These are phyloP conservation scores for Drosophila seclusa DNA, from an alignment of 2,888 invertebrate species.

Conservation along the genomic window DNA sequence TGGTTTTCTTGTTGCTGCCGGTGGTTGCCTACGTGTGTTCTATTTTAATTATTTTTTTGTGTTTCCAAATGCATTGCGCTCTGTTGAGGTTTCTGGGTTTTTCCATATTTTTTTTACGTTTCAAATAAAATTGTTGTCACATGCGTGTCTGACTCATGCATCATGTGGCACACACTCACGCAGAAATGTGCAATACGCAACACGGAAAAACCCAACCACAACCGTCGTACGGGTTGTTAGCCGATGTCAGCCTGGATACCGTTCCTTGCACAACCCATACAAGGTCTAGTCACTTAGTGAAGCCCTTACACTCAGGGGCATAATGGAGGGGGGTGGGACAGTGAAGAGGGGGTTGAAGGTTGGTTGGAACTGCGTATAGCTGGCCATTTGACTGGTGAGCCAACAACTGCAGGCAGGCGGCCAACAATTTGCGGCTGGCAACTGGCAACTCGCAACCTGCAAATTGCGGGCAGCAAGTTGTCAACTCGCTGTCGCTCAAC, in stretches of 20 bases:
- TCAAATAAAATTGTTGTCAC: slow-evolving; percentile 34
- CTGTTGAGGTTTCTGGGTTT: background rate
- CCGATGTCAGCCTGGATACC: slow-evolving; percentile 20
- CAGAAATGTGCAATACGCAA: slow-evolving; percentile 33
- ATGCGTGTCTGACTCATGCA: slow-evolving; percentile 50
- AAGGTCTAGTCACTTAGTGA: slow-evolving; percentile 42
- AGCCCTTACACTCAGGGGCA: slow-evolving; percentile 22
- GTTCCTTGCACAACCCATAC: slow-evolving; percentile 39
- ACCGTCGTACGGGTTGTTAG: slow-evolving; percentile 7
- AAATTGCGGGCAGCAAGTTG: slow-evolving; percentile 22
- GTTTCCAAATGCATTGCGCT: background rate
- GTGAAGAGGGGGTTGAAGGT: background rate
- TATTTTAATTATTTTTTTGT: background rate
- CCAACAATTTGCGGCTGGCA: no score
- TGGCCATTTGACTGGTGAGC: slow-evolving; percentile 45
- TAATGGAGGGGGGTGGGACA: background rate
- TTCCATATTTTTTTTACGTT: slow-evolving; percentile 8
- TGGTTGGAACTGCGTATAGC: slow-evolving; percentile 16
- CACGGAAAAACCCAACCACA: slow-evolving; percentile 4
- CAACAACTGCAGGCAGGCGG: slow-evolving; percentile 27
- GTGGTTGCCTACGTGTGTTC: slow-evolving; percentile 32
- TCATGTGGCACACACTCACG: slow-evolving; percentile 18
- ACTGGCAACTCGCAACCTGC: background rate
- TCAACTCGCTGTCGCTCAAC: slow-evolving; percentile 48
- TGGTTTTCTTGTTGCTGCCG: slow-evolving; percentile 4